Conservation (phyloP, 2,113 vertebrate species). For the Rhinoptilus africanus region DNA sequence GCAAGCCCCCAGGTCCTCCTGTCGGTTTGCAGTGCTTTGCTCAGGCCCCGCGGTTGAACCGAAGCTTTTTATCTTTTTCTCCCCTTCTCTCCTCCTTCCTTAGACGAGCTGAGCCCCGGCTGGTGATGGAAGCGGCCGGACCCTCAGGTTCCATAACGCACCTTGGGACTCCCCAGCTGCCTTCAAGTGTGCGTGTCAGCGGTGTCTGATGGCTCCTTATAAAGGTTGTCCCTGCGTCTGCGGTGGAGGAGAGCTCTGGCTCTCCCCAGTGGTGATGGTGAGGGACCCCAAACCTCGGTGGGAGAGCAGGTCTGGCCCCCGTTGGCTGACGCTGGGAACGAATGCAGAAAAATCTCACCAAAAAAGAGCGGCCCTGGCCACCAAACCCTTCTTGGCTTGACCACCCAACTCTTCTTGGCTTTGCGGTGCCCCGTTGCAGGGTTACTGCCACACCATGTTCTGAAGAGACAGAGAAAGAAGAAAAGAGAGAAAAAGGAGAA, state of each 20-base stretch:
- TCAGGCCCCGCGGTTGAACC: not conserved
- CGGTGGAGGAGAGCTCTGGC: rapidly evolving
- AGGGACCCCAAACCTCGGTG: rapidly evolving
- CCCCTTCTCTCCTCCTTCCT: not conserved
- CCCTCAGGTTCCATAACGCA: not conserved
- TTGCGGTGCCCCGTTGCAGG: not conserved
- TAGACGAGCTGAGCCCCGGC: not conserved
- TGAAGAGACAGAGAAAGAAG: not conserved
- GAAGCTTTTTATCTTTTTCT: not conserved
- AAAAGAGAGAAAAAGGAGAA: not conserved
- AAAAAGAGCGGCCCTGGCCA: not conserved
- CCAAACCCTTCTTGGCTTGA: not conserved
- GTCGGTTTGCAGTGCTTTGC: not conserved
- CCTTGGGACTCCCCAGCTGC: not conserved
- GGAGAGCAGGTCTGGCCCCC: not conserved
- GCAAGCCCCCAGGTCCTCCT: not conserved
- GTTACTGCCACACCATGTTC: rapidly evolving
- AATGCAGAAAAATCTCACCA: rapidly evolving
- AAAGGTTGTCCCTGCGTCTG: rapidly evolving
- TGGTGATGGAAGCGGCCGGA: not conserved
- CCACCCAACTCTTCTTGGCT: not conserved
- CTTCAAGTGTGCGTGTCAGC: not conserved
- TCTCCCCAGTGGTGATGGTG: rapidly evolving
- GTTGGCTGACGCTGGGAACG: rapidly evolving
- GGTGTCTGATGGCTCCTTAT: rapidly evolving